Evolutionary conservation across 2,888 invertebrate genomes (phyloP), one percentile per base, ranked within the genome.

Genomic region (Perizoma flavofasciatum): DNA sequence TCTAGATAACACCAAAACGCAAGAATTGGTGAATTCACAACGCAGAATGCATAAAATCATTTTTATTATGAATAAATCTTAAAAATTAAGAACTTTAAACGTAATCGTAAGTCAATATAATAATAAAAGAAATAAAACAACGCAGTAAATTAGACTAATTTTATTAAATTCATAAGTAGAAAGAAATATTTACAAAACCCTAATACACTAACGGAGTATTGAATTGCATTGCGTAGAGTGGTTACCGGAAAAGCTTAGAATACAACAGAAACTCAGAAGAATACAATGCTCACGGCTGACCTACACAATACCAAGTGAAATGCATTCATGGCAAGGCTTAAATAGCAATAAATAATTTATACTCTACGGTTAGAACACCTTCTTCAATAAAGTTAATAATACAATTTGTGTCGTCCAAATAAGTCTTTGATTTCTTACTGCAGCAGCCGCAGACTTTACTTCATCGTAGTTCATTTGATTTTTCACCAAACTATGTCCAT

Each of bases 301-400:
- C 65, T 59, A 63, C 60, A 70, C 69, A 68, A 77, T 75, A 79
- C 78, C 55, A 47, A 55, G 43, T 56, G 78, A 89, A 89, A 90
- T 91, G 89, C 89, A 85, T 78, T 82, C 80, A 90, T 90, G 89
- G 89, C 91, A 88, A 89, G 87, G 82, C 82, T 81, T 85, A 85
- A 73, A 74, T 77, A 80, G 77, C 79, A 89, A 89, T 90, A 90
- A 90, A 89, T 89, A 87, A 85, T 74, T 84, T 77, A 82, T 74
- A 78, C 74, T 74, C 66, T 61, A 69, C 69, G 70, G 71, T 84
- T 81, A 89, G 65, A 83, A 72, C 22, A 85, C 62, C 60, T 73
- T 81, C 40, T 78, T 65, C 71, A 74, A 78, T 66, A 85, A 51
- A 34, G 73, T 66, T 66, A 85, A 57, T 74, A 86, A 74, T 74